phyloP scores from a whole-genome alignment of 2,113 vertebrate genomes.

The Galemys pyrenaicus region DNA sequence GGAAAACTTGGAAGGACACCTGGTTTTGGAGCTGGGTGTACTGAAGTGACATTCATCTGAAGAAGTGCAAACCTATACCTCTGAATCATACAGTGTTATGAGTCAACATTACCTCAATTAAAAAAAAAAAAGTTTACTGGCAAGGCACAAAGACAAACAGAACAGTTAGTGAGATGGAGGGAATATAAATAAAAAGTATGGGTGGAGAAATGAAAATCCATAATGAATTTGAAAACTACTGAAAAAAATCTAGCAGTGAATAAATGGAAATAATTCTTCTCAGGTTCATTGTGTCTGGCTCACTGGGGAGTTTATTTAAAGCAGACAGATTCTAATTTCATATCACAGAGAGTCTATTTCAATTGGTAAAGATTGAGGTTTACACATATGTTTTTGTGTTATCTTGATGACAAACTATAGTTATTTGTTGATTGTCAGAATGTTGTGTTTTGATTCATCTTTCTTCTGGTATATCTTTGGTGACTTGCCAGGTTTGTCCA shows the following conservation, averaged over 20 bases:
- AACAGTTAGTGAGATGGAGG: not conserved
- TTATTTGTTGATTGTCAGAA: not conserved
- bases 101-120: no score
- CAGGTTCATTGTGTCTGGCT: not conserved
- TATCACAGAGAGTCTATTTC: not conserved
- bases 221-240: not conserved
- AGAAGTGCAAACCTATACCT: no score
- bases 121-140: no score
- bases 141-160: not conserved
- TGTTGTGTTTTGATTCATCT: not conserved
- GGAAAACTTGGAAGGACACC: not conserved
- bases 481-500: not conserved
- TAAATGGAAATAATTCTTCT: not conserved
- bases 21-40: no score
- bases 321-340: not conserved
- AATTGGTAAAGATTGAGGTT: not conserved
- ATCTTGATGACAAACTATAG: not conserved
- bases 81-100: no score
- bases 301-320: not conserved
- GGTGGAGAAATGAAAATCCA: not conserved
- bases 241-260: not conserved
- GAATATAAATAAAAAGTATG: not conserved
- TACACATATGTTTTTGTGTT: not conserved
- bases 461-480: not conserved
- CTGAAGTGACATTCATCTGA: no score